phyloP scores from a whole-genome alignment of 2,888 invertebrate genomes.

The Cryptophagus acutangulus region DNA sequence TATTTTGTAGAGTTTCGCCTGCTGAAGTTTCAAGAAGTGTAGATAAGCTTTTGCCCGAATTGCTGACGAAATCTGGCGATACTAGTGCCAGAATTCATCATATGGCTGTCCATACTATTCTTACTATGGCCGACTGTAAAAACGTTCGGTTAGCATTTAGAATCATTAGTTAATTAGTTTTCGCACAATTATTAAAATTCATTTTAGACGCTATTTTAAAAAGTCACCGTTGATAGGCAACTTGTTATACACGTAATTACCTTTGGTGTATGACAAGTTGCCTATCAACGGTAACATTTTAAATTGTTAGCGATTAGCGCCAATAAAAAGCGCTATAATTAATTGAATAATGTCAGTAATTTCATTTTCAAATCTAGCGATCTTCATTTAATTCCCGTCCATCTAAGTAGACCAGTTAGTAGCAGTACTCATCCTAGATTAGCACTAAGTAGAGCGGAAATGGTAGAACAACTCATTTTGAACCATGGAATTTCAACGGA shows the following conservation, averaged over 20 bases:
- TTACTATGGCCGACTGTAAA: slow-evolving; percentile 78
- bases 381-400: slow-evolving; percentile 76
- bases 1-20: slow-evolving; percentile 63
- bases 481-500: slow-evolving; percentile 82
- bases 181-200: neutral
- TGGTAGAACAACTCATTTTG: slow-evolving; percentile 80
- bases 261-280: slow-evolving; percentile 2
- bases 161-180: neutral
- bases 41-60: slow-evolving; percentile 76
- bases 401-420: slow-evolving; percentile 76
- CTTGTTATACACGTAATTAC: too few relatives aligned
- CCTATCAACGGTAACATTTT: neutral
- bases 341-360: slow-evolving; percentile 2
- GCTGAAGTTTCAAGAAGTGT: slow-evolving; percentile 78
- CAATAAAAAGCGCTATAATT: neutral
- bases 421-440: slow-evolving; percentile 81
- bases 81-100: slow-evolving; percentile 82
- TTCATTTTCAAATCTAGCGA: slow-evolving; percentile 53
- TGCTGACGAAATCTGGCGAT: slow-evolving; percentile 81
- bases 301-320: neutral
- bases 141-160: slow-evolving; percentile 54
- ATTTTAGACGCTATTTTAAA: neutral
- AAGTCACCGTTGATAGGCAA: neutral
- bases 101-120: slow-evolving; percentile 80
- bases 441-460: slow-evolving; percentile 79